phyloP scores from a whole-genome alignment of 53 echinoderm and acorn worm species.

The Paelopatides confundens region DNA sequence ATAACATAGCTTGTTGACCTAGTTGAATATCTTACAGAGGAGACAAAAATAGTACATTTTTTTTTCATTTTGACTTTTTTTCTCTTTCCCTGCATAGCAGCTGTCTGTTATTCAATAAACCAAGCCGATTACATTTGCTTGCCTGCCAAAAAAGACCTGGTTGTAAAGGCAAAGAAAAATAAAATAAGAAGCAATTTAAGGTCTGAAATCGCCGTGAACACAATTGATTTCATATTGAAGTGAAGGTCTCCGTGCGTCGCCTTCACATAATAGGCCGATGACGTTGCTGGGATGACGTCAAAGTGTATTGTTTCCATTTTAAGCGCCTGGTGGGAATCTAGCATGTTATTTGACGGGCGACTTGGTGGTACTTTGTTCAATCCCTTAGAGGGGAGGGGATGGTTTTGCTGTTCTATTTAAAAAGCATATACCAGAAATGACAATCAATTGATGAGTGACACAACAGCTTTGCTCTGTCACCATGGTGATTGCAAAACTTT shows the following conservation, averaged over 20 bases:
- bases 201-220: background rate
- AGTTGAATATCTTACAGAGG: background rate
- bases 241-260: background rate
- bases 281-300: background rate
- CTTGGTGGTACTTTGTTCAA: too few species aligned
- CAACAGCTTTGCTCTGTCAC: too few species aligned
- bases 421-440: too few species aligned
- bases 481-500: too few species aligned
- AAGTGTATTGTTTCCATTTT: background rate
- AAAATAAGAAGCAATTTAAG: background rate
- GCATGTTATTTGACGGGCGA: too few species aligned
- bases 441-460: too few species aligned
- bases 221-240: constrained; percentile 8
- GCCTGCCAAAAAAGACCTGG: background rate
- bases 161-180: background rate
- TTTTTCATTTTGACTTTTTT: background rate
- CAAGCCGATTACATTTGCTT: background rate
- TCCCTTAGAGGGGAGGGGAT: too few species aligned
- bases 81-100: background rate
- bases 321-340: too few species aligned
- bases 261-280: background rate
- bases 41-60: background rate
- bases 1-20: background rate
- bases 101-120: background rate
- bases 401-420: too few species aligned